Conservation (phyloP, 2,888 invertebrate species). For the Ichneumoninae sp. region DNA sequence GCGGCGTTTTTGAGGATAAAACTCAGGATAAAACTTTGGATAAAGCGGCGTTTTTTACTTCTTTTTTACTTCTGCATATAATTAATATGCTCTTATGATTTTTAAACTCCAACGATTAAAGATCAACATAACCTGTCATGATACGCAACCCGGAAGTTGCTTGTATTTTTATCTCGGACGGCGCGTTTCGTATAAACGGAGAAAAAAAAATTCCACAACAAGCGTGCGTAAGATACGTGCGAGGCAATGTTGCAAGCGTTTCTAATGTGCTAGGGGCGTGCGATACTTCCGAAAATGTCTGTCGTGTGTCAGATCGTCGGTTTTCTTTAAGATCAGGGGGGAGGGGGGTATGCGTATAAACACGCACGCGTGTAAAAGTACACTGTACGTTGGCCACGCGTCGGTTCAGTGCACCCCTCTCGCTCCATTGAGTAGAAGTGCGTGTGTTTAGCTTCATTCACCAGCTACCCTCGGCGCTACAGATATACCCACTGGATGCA, state of each 20-base stretch:
- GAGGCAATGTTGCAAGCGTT: constrained; percentile 15
- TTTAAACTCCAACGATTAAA: not conserved
- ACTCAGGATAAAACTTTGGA: too few species aligned
- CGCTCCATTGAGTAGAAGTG: constrained; percentile 75
- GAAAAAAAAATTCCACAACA: not conserved
- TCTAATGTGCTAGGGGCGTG: not conserved
- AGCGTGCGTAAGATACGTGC: constrained; percentile 1
- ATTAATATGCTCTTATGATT: not conserved
- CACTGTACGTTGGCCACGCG: constrained; percentile 67
- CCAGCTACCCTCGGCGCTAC: constrained; percentile 73
- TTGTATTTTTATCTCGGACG: not conserved
- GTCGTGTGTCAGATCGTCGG: constrained; percentile 74
- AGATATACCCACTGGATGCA: constrained; percentile 67
- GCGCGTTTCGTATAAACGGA: not conserved
- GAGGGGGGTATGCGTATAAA: constrained; percentile 76
- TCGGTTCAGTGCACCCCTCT: constrained; percentile 61
- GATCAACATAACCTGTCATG: not conserved
- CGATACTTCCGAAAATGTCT: constrained; percentile 66
- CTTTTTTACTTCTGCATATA: not conserved
- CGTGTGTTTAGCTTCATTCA: constrained; percentile 79
- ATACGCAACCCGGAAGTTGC: not conserved
- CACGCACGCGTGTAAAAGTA: constrained; percentile 76
- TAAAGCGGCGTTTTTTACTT: not conserved
- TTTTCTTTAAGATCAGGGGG: constrained; percentile 72
- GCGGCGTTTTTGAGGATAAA: too few species aligned